Conservation (phyloP, 2,797 vertebrate species). For the Artibeus jamaicensis region DNA sequence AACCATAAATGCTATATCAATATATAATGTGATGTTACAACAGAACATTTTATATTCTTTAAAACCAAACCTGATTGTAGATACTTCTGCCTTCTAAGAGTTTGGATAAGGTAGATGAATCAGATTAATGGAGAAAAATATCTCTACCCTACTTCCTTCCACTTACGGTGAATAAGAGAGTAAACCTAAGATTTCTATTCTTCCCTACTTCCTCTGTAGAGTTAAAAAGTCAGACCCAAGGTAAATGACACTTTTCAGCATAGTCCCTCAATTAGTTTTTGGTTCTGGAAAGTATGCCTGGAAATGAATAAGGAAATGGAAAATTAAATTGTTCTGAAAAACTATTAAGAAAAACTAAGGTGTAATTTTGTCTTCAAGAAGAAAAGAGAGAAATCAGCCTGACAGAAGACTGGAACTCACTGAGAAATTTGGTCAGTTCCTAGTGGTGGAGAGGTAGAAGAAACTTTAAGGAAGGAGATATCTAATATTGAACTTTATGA, state of each 20-base stretch:
- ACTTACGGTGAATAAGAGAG: background rate
- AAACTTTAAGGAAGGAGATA: background rate
- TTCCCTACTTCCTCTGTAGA: background rate
- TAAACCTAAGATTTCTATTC: background rate
- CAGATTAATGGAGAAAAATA: background rate
- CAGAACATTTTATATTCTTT: slow-evolving; percentile 10
- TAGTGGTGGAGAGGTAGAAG: background rate
- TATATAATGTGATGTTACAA: background rate
- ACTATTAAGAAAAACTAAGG: background rate
- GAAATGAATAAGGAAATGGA: background rate
- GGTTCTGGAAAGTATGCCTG: background rate
- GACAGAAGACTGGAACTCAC: background rate
- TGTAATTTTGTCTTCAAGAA: background rate
- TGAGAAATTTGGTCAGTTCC: background rate
- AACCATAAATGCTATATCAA: slow-evolving; percentile 27
- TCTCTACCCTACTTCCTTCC: background rate
- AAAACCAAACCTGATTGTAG: background rate
- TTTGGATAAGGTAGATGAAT: background rate
- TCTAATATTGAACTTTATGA: background rate
- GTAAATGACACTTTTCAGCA: background rate
- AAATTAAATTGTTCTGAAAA: slow-evolving; percentile 17
- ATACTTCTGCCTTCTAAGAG: slow-evolving; percentile 19
- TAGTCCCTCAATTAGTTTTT: background rate
- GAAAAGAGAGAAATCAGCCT: background rate
- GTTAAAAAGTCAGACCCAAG: background rate